Evolutionary conservation across 2,797 vertebrate genomes (phyloP), one percentile per base, ranked within the genome.

Genomic region (Taenioides sp.): DNA sequence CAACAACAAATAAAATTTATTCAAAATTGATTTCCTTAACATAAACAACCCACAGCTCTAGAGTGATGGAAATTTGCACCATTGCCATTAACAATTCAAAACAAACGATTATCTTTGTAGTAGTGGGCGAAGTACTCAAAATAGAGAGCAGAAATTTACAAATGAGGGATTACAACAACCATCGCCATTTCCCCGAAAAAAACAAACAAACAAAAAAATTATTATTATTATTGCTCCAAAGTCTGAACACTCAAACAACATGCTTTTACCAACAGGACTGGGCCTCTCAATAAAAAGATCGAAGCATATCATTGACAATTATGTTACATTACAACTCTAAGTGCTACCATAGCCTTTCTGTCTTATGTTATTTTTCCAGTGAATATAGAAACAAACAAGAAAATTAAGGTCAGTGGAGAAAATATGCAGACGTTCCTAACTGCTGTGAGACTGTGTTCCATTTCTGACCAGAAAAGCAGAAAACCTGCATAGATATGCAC

Each of bases 401-500:
- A 20, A 11, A 16, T 22, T 9, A 25, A 65, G 9, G n/a, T 14
- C 6, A 25, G 14, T 7, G n/a, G 31, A 50, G n/a, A 50, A 17
- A 25, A 40, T 10, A 68, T 2, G 34, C 64, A 62, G 0, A 20
- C 54, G 12, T 10, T 11, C 5, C 9, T 27, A 25, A 62, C 57
- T 69, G 58, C 34, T 12, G 31, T 14, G 20, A 34, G 54, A 65
- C 23, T 25, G n/a, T n/a, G 7, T 5, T 2, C 16, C 65, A 18
- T 66, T 54, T 22, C 70, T 67, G 73, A 55, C 52, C 66, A 71
- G 52, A 57, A 18, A 3, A 55, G 34, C 25, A 65, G 71, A 70
- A 62, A 62, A 37, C 28, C 60, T 62, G 2, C 23, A 34, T 27
- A 66, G 73, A 82, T 40, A 84, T 86, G 74, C 67, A 80, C 71